A percentile compares a stretch with the other conserved stretches of the same genome.
Evolutionary conservation across 2,888 invertebrate genomes (phyloP).

Genomic region (Psococerastis gibbosa): DNA sequence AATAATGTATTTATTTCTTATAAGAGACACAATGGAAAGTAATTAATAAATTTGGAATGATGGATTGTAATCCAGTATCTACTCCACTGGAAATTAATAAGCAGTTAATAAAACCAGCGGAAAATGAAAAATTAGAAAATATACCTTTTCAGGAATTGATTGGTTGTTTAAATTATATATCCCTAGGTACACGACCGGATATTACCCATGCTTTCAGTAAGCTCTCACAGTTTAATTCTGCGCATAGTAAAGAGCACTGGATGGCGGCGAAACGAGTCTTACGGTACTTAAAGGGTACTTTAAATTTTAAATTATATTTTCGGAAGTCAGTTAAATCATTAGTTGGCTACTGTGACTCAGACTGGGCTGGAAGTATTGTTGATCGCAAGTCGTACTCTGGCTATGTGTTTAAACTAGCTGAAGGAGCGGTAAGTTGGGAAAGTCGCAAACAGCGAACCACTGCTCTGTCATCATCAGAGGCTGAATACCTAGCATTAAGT

Average conservation of each 20-base stretch:
- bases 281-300: constrained; percentile 7
- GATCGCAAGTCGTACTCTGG: not conserved
- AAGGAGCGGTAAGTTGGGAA: not conserved
- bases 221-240: constrained; percentile 1
- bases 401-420: not conserved
- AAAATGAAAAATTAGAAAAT: no score
- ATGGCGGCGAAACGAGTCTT: constrained; percentile 11
- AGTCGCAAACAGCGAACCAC: not conserved
- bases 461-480: not conserved
- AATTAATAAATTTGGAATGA: constrained; percentile 7
- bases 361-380: not conserved
- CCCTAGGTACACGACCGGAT: constrained; percentile 8
- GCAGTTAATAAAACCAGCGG: not conserved
- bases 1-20: no score
- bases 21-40: no score
- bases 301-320: not conserved
- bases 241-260: constrained; percentile 1
- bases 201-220: constrained; percentile 2
- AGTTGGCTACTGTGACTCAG: not conserved
- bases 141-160: constrained; percentile 7
- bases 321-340: not conserved
- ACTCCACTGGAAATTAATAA: not conserved
- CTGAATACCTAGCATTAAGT: not conserved
- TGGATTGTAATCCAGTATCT: not conserved
- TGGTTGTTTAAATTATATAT: constrained; percentile 9